phyloP scores from a whole-genome alignment of 1,140 invertebrate species.

The Varroa destructor region DNA sequence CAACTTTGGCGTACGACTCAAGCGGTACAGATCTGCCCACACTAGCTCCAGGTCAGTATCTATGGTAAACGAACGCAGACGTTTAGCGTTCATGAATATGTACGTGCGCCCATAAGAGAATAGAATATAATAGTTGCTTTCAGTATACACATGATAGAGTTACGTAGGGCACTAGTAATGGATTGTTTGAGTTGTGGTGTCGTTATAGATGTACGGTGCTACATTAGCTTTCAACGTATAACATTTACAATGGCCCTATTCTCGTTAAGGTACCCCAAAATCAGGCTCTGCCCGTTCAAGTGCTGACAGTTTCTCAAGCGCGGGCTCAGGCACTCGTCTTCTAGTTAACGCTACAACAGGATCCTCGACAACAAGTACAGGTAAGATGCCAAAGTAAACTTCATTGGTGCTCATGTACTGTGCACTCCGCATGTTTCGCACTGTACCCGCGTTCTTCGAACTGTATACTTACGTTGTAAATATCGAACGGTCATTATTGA shows the following conservation, averaged over 20 bases:
- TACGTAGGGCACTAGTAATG: no score
- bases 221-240: no score
- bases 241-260: not conserved
- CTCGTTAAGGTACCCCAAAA: not conserved
- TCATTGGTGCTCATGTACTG: not conserved
- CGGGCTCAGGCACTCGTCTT: slow-evolving; percentile 2
- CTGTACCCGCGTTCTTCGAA: not conserved
- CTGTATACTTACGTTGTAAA: not conserved
- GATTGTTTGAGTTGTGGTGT: no score
- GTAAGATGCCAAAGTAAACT: not conserved
- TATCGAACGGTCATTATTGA: not conserved
- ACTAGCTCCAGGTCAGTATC: no score
- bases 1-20: no score
- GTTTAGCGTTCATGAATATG: no score
- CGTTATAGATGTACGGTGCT: no score
- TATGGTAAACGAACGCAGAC: no score
- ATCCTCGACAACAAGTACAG: not conserved
- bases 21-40: no score
- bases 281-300: slow-evolving; percentile 10
- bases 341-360: slow-evolving; percentile 13
- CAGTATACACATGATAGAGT: no score
- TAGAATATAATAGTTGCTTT: no score
- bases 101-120: no score
- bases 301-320: slow-evolving; percentile 19
- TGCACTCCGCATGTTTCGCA: not conserved